phyloP scores from a whole-genome alignment of 2,113 vertebrate genomes.

The Gnathonemus echidnorhynchus region DNA sequence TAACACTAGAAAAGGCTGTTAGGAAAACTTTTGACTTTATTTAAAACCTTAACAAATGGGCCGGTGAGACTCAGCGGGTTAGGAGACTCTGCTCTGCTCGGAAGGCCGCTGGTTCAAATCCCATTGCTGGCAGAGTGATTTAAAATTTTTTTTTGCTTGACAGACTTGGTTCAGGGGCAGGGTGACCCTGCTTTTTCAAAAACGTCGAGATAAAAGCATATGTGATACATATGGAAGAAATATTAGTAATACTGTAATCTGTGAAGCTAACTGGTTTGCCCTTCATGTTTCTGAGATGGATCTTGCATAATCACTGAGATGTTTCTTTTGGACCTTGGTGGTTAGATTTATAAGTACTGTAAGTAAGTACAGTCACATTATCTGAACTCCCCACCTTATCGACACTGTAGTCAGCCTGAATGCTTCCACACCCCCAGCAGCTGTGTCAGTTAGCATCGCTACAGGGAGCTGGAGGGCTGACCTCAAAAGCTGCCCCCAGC shows the following conservation, averaged over 20 bases:
- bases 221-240: neutral
- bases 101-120: neutral
- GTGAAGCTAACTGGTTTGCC: neutral
- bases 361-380: too few relatives aligned
- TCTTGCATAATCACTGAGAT: neutral
- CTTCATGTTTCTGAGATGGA: neutral
- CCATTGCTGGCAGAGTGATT: neutral
- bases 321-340: neutral
- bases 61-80: neutral
- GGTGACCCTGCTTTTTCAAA: neutral
- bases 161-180: neutral
- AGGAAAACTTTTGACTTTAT: neutral
- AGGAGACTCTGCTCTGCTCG: neutral
- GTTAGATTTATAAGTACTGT: neutral
- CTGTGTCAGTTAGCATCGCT: neutral
- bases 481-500: neutral
- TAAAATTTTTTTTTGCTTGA: neutral
- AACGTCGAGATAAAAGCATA: neutral
- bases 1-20: neutral
- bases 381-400: neutral
- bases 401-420: neutral
- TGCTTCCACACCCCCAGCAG: neutral
- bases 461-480: neutral
- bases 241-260: neutral
- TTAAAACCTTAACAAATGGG: neutral